Evolutionary conservation across 2,888 invertebrate species (phyloP).

Genomic region (Bedellia somnulentella): DNA sequence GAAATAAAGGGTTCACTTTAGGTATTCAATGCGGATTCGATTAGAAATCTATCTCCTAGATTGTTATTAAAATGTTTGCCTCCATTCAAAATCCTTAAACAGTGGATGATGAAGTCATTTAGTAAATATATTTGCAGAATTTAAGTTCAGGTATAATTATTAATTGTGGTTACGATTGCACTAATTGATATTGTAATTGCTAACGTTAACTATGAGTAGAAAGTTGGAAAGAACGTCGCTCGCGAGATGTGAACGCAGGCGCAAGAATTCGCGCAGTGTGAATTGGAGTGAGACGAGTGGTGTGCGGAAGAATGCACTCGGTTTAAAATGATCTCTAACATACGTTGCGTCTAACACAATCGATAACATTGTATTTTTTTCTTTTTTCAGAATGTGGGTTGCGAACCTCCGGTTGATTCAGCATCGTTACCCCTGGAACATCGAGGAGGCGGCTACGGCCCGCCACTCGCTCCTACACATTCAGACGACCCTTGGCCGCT

Average conservation of each 20-base stretch:
- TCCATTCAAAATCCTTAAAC: too few relatives aligned
- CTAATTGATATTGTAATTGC: constrained; percentile 60
- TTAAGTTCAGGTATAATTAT: too few relatives aligned
- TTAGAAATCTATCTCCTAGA: too few relatives aligned
- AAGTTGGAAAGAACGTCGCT: constrained; percentile 48
- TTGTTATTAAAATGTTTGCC: too few relatives aligned
- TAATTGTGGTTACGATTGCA: constrained; percentile 48
- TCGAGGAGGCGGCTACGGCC: constrained; percentile 74
- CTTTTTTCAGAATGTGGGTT: constrained; percentile 69
- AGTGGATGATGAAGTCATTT: too few relatives aligned
- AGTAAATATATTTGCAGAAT: too few relatives aligned
- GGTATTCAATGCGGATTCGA: too few relatives aligned
- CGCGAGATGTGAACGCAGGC: constrained; percentile 19
- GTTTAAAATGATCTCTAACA: constrained; percentile 5
- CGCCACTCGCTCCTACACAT: constrained; percentile 62
- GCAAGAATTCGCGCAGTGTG: constrained; percentile 31
- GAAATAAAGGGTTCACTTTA: too few relatives aligned
- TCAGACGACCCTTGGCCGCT: constrained; percentile 88
- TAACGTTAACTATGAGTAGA: constrained; percentile 52
- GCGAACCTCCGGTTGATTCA: constrained; percentile 80
- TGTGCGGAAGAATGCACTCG: constrained; percentile 27
- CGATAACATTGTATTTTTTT: constrained; percentile 9
- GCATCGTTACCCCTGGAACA: constrained; percentile 81
- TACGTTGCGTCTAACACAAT: not conserved
- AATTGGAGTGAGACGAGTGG: constrained; percentile 43